Base-by-base conservation (phyloP, 2,888 invertebrate genomes). In the Scaptomyza flava region DNA sequence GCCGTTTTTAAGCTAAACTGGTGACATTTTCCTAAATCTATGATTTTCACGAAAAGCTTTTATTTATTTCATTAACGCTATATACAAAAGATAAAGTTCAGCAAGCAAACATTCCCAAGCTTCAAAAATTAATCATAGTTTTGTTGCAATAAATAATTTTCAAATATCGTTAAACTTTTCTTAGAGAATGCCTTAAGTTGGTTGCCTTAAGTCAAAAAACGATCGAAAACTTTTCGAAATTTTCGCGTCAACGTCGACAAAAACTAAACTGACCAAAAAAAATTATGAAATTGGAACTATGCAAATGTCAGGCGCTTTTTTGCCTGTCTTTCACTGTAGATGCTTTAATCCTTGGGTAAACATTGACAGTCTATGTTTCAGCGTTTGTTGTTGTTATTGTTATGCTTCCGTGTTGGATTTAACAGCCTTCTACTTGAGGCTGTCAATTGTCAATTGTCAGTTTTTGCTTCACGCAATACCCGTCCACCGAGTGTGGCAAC, bases 381-480 rank as follows among this genome's bases (percentile, higher is more conserved):
- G 69, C 57, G 23, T 3, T 23, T 36, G 11, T 12, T 31, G n/a
- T 46, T 17, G 11, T 17, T 47, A 4, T 31, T 48, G 8, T 34
- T 47, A 23, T 56, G 50, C 45, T 42, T n/a, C 27, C 23, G 2
- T 47, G 2, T 47, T 48, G 34, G 45, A 23, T 61, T 14, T 38
- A 23, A 11, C 59, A 42, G 63, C 57, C n/a, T 53, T 38, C 68
- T 72, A 81, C 81, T 80, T 82, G 81, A 81, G 80, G 81, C 79
- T 65, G 74, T 77, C 74, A 81, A 69, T 62, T 65, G 74, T 77
- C 74, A 81, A 69, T 62, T 48, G 47, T 27, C 20, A 11, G 23
- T 51, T 51, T 41, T 51, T 38, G 52, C 41, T 47, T 34, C 46
- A 63, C 53, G 46, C 69, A 69, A 59, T 60, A 31, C 23, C 23